Percentiles rank a stretch among this genome's conserved stretches.
phyloP scores from a whole-genome alignment of 2,113 vertebrate species.

The Nycticebus coucang region DNA sequence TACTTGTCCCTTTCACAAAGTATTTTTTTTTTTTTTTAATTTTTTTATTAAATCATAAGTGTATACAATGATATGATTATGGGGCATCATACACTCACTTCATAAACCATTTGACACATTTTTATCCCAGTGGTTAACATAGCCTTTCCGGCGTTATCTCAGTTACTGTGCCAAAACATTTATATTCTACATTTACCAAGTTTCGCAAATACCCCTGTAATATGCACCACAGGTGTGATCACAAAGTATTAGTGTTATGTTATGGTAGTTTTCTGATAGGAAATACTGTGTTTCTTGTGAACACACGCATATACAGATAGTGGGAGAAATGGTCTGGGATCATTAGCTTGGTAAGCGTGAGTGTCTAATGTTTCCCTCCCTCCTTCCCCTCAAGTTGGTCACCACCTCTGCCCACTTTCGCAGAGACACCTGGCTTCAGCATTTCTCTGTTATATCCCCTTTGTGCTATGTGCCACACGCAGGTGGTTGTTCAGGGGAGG shows the following conservation, averaged over 20 bases:
- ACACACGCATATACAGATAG: neutral
- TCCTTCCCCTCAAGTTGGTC: neutral
- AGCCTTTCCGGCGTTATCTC: too few relatives aligned
- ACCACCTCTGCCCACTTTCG: neutral
- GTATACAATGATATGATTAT: too few relatives aligned
- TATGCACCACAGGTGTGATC: too few relatives aligned
- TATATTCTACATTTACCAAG: too few relatives aligned
- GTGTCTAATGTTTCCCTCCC: neutral
- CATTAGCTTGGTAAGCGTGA: neutral
- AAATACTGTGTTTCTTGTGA: neutral
- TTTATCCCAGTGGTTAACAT: too few relatives aligned
- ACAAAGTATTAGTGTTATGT: neutral
- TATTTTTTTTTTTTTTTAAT: too few relatives aligned
- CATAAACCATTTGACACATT: too few relatives aligned
- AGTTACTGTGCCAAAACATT: too few relatives aligned
- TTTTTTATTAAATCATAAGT: too few relatives aligned
- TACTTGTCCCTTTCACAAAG: neutral
- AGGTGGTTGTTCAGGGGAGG: neutral
- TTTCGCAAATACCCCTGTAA: too few relatives aligned
- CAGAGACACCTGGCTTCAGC: neutral
- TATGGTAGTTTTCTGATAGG: neutral
- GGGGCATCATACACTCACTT: too few relatives aligned
- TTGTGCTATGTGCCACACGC: neutral
- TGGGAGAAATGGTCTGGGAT: neutral
- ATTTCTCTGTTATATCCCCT: neutral